Conservation (phyloP, 2,797 vertebrate genomes). For the Microctenopoma stevenorrisi region DNA sequence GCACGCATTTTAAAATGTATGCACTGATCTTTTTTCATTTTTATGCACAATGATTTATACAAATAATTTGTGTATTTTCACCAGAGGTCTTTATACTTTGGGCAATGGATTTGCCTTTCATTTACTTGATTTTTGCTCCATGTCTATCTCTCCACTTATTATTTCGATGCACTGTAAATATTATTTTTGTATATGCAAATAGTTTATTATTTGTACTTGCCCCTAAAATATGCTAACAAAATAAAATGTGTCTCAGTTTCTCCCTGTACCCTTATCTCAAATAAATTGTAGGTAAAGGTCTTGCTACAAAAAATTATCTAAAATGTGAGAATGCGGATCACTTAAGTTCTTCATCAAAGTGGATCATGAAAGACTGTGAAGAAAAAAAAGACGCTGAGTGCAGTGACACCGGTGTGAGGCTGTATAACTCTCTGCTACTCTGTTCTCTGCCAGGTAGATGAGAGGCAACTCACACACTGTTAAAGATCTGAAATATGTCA, state of each 20-base stretch:
- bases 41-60: not conserved
- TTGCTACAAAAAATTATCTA: not conserved
- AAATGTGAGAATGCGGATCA: constrained; percentile 4
- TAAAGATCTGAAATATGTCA: constrained; percentile 50
- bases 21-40: constrained; percentile 32
- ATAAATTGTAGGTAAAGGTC: constrained; percentile 3
- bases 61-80: constrained; percentile 6
- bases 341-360: constrained; percentile 40
- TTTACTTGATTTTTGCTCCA: constrained; percentile 29
- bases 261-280: constrained; percentile 3
- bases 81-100: not conserved
- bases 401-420: constrained; percentile 38
- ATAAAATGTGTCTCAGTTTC: constrained; percentile 31
- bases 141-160: constrained; percentile 11
- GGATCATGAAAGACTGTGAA: constrained; percentile 36
- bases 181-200: constrained; percentile 32
- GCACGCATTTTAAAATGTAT: constrained; percentile 2
- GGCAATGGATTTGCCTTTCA: constrained; percentile 3
- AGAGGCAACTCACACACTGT: constrained; percentile 47
- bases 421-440: constrained; percentile 18
- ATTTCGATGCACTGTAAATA: constrained; percentile 40
- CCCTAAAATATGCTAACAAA: constrained; percentile 13
- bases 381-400: constrained; percentile 33
- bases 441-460: constrained; percentile 52
- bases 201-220: constrained; percentile 5